A percentile compares a stretch with the other conserved stretches of the same genome.
These are phyloP conservation scores for Platanista minor DNA, from an alignment of 2,113 vertebrate species.

Conservation along the genomic window DNA sequence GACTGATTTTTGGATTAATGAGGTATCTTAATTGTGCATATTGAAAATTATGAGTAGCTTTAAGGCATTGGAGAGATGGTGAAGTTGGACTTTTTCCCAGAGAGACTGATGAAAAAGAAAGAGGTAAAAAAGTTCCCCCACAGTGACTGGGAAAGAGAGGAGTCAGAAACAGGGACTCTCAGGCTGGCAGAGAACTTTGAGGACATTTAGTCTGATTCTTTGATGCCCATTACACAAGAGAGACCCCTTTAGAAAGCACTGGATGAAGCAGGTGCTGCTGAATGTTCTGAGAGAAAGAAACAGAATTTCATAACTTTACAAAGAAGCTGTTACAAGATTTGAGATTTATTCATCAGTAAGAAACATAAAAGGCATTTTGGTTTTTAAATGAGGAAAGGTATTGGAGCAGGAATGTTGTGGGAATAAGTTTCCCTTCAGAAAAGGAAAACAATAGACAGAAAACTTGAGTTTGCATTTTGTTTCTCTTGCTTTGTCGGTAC, in stretches of 20 bases:
- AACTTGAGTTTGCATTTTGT: background rate
- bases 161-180: background rate
- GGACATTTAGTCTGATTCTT: background rate
- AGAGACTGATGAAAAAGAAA: background rate
- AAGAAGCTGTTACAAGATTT: background rate
- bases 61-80: background rate
- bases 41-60: background rate
- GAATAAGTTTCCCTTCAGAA: background rate
- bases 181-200: background rate
- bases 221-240: background rate
- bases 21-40: background rate
- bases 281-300: background rate
- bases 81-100: background rate
- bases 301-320: background rate
- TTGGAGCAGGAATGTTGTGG: background rate
- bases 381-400: background rate
- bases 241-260: background rate
- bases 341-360: background rate
- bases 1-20: background rate
- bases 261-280: background rate
- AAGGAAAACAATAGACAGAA: background rate
- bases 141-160: background rate
- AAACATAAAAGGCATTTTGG: background rate
- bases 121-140: background rate
- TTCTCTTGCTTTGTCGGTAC: background rate